Conservation (phyloP, 2,113 vertebrate species). For the Dromas ardeola region DNA sequence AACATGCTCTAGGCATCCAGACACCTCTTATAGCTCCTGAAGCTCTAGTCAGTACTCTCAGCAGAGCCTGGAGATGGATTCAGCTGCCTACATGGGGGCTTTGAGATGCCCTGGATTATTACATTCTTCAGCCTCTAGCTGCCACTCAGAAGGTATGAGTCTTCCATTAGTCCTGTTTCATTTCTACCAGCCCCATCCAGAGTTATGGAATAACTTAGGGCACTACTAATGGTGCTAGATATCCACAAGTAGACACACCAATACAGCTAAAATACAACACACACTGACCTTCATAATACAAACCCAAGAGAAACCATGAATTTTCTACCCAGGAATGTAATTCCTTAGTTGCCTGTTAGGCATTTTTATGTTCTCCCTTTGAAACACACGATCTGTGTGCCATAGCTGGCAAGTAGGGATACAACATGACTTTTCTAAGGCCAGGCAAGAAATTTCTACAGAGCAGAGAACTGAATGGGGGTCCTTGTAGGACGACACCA, state of each 20-base stretch:
- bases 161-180: neutral
- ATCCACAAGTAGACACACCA: neutral
- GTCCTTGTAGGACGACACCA: neutral
- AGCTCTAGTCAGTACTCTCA: neutral
- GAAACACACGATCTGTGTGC: neutral
- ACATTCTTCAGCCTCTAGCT: neutral
- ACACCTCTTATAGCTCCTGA: neutral
- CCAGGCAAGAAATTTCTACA: neutral
- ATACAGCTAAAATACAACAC: neutral
- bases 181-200: neutral
- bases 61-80: neutral
- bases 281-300: neutral
- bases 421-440: neutral
- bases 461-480: neutral
- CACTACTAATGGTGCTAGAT: accelerated
- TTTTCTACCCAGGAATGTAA: neutral
- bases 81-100: neutral
- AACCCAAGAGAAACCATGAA: neutral
- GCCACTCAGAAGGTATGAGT: neutral
- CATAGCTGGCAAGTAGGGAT: neutral
- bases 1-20: neutral
- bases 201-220: neutral
- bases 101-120: neutral
- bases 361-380: neutral
- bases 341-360: neutral